Evolutionary conservation across 2,797 vertebrate species (phyloP), one percentile per base, ranked within the genome.

Genomic region (Ara ararauna): DNA sequence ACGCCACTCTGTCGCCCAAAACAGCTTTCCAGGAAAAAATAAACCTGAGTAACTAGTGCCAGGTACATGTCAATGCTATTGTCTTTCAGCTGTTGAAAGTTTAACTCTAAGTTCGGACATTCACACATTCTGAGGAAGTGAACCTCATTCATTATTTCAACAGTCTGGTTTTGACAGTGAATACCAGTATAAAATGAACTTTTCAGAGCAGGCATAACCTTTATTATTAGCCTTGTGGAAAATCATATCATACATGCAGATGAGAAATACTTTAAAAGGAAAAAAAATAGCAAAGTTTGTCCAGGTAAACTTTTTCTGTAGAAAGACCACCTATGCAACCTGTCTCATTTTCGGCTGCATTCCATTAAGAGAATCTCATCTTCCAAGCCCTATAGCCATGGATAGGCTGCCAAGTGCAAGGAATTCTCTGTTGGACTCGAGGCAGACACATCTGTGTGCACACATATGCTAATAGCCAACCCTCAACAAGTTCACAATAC

Each of bases 1-100:
- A 98, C 98, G 98, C 98, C 98, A 93, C 97, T 97, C 97, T 98
- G 98, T 98, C 98, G 98, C 98, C 98, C 97, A 94, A 97, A 98
- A 97, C 95, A 93, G 85, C 97, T 98, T 97, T 97, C 96, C 79
- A 87, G 97, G 97, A 97, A 97, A 97, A 97, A 98, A 97, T 97
- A 98, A 98, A 97, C 97, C 83, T 45, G 23, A 94, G 93, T 96
- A 94, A 96, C 96, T 89, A 85, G 96, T 97, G 96, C 97, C 98
- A 98, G 98, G 97, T 97, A 98, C 97, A 88, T 92, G 91, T 98
- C 96, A 94, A 87, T 93, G 87, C 96, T 89, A 96, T 97, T 97
- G 97, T 98, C 98, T 97, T 97, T 95, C 87, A 86, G 90, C 88
- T 97, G 97, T 84, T 97, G 97, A 98, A 97, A 98, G 97, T 96